A percentile compares a stretch with the other conserved stretches of the same genome.
These are phyloP conservation scores for Platerodrilus igneus DNA, from an alignment of 2,888 invertebrate species.

Conservation along the genomic window DNA sequence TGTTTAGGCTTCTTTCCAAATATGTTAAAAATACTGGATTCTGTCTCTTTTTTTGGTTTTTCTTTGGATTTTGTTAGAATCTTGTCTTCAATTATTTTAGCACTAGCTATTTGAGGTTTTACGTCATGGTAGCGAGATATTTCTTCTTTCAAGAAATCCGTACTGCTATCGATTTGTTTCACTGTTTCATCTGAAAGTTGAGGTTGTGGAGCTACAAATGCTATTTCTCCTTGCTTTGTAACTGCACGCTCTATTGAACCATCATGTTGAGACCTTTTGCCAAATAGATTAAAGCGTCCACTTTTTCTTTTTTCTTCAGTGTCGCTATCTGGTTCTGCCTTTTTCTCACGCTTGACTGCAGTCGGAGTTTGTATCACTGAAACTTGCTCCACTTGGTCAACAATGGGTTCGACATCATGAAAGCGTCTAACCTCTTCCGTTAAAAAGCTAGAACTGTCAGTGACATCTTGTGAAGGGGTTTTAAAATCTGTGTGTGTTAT, in stretches of 20 bases:
- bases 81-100: slow-evolving; percentile 21
- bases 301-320: slow-evolving; percentile 5
- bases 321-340: slow-evolving; percentile 2
- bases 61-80: slow-evolving; percentile 20
- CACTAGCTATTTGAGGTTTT: slow-evolving; percentile 5
- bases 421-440: slow-evolving; percentile 24
- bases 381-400: too few species aligned
- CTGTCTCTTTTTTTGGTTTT: slow-evolving; percentile 22
- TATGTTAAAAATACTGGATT: slow-evolving; percentile 28
- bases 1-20: slow-evolving; percentile 28
- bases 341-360: too few species aligned
- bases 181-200: too few species aligned
- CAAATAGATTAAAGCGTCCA: neutral
- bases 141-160: slow-evolving; percentile 27
- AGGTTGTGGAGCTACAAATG: too few species aligned
- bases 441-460: slow-evolving; percentile 25
- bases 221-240: slow-evolving; percentile 6
- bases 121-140: slow-evolving; percentile 24
- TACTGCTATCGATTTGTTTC: too few species aligned
- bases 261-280: slow-evolving; percentile 1
- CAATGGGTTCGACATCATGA: slow-evolving; percentile 21
- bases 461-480: slow-evolving; percentile 18
- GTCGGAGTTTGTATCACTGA: too few species aligned
- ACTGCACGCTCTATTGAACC: slow-evolving; percentile 5
- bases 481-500: too few species aligned